Percentiles rank a stretch among this genome's conserved stretches.
Evolutionary conservation across 2,888 invertebrate genomes (phyloP).

Genomic region (Microctonus aethiopoides): DNA sequence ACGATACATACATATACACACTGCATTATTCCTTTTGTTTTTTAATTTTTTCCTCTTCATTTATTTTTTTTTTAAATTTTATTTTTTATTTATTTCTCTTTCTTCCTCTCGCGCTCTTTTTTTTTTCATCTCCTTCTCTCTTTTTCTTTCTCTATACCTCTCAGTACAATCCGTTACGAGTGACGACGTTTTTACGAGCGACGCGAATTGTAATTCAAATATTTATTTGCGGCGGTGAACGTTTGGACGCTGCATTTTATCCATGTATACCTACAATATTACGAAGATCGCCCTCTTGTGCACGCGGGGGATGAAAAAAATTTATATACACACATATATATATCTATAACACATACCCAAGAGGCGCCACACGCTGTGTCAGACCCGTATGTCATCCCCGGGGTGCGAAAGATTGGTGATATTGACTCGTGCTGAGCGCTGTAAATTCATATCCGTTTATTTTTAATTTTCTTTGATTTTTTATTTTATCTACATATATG

Average conservation of each 20-base stretch:
- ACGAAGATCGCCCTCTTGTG: constrained; percentile 43
- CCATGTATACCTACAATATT: background rate
- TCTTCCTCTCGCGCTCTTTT: background rate
- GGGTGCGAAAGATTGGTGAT: constrained; percentile 52
- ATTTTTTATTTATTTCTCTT: background rate
- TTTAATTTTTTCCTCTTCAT: background rate
- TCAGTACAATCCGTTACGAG: constrained; percentile 55
- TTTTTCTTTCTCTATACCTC: background rate
- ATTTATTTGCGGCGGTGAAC: constrained; percentile 53
- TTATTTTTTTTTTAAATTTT: background rate
- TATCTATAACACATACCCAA: background rate
- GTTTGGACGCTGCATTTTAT: constrained; percentile 54
- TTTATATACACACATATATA: background rate
- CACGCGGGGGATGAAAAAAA: constrained; percentile 30
- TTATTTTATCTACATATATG: no score
- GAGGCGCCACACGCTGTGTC: constrained; percentile 55
- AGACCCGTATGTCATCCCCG: constrained; percentile 61
- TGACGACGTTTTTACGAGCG: constrained; percentile 64
- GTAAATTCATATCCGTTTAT: background rate
- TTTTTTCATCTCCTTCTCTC: background rate
- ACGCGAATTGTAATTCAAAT: constrained; percentile 61
- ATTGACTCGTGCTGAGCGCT: constrained; percentile 42
- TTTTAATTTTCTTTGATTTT: no score
- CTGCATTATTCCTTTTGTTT: background rate
- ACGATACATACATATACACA: no score